These are phyloP conservation scores for Homarus americanus DNA, from an alignment of 1,140 invertebrate genomes.

Conservation along the genomic window DNA sequence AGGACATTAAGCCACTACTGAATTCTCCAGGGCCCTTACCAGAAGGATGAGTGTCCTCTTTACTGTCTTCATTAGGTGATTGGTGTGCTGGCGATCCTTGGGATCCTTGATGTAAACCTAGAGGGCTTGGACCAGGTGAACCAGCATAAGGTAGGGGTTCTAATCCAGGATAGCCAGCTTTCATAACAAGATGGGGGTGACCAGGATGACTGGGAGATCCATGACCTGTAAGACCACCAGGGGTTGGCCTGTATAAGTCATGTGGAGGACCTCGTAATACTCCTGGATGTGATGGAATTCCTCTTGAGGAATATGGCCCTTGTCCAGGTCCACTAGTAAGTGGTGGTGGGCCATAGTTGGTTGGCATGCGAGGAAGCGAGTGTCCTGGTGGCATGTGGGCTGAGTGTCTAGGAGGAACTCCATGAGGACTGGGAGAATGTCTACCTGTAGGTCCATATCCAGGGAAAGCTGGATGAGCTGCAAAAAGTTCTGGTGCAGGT, in stretches of 20 bases:
- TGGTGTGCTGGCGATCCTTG: slow-evolving; percentile 62
- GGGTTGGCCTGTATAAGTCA: slow-evolving; percentile 71
- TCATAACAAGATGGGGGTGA: slow-evolving; percentile 68
- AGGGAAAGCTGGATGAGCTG: slow-evolving; percentile 67
- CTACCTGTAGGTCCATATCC: slow-evolving; percentile 57
- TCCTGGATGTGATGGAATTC: slow-evolving; percentile 69
- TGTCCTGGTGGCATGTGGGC: slow-evolving; percentile 54
- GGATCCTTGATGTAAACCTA: slow-evolving; percentile 48
- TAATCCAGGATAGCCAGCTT: slow-evolving; percentile 72
- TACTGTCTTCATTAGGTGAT: slow-evolving; percentile 55
- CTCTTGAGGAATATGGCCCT: slow-evolving; percentile 54
- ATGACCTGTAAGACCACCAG: slow-evolving; percentile 47
- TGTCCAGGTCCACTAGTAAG: slow-evolving; percentile 49
- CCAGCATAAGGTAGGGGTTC: slow-evolving; percentile 73
- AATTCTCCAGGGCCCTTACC: slow-evolving; percentile 71
- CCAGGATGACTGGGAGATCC: slow-evolving; percentile 72
- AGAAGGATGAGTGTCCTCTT: slow-evolving; percentile 48
- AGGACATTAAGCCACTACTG: slow-evolving; percentile 87
- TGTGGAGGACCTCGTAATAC: slow-evolving; percentile 73
- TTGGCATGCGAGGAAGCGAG: slow-evolving; percentile 46
- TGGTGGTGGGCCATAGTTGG: slow-evolving; percentile 51
- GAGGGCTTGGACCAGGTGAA: slow-evolving; percentile 62
- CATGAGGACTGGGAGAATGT: slow-evolving; percentile 66
- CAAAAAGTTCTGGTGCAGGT: slow-evolving; percentile 65
- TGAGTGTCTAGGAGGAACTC: slow-evolving; percentile 48